Evolutionary conservation across 2,888 invertebrate genomes (phyloP).

Genomic region (Drosophila robusta): DNA sequence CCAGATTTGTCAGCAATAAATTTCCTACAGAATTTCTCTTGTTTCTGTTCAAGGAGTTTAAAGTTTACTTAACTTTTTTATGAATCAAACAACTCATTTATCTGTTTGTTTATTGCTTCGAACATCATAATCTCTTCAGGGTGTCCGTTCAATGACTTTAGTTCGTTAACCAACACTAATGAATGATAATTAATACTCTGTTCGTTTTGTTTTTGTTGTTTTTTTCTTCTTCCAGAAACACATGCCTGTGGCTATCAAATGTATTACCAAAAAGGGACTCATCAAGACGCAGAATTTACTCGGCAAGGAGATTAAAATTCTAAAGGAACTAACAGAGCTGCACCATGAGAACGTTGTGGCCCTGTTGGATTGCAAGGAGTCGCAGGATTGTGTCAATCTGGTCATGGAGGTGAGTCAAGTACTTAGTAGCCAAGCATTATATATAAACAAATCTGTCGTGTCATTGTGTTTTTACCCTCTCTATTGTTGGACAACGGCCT

Average conservation of each 20-base stretch:
- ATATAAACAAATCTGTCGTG: neutral
- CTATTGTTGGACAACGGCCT: conserved; percentile 12
- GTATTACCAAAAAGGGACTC: conserved; percentile 98
- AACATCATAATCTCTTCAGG: too few relatives aligned
- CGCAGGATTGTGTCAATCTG: conserved; percentile 96
- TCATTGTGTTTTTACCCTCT: conserved; percentile 40
- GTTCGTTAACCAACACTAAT: conserved; percentile 34
- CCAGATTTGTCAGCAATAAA: neutral
- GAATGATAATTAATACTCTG: conserved; percentile 41
- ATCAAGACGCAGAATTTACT: conserved; percentile 98
- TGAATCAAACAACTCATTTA: neutral
- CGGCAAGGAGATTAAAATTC: conserved; percentile 99
- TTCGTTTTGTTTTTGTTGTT: neutral
- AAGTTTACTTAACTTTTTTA: too few relatives aligned
- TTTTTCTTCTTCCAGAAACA: conserved; percentile 88
- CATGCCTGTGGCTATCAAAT: conserved; percentile 97
- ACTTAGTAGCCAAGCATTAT: neutral
- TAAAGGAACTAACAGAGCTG: conserved; percentile 98
- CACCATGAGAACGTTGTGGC: conserved; percentile 99
- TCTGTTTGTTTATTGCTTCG: neutral
- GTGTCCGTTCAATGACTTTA: conserved; percentile 42
- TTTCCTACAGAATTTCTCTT: conserved; percentile 1
- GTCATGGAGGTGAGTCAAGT: conserved; percentile 96
- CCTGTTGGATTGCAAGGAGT: conserved; percentile 98
- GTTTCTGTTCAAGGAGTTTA: neutral